Evolutionary conservation across 2,888 invertebrate species (phyloP).

Genomic region (Morpho deidamia): DNA sequence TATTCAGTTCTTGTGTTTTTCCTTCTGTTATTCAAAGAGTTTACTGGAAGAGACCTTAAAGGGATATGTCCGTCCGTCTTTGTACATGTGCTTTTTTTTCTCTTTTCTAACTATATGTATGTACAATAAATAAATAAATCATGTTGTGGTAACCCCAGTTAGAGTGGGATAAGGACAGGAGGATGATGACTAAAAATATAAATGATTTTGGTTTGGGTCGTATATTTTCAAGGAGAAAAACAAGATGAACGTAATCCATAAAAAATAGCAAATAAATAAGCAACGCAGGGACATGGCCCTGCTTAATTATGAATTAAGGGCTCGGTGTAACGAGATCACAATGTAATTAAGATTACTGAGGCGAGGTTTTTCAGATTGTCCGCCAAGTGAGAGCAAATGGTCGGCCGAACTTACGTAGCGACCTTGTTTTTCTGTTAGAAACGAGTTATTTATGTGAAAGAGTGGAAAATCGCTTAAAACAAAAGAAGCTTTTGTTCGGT

Average conservation of each 20-base stretch:
- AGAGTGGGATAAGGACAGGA: no score
- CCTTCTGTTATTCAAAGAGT: no score
- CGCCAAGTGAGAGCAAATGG: conserved; percentile 61
- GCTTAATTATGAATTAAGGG: conserved; percentile 76
- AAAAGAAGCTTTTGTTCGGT: conserved; percentile 1
- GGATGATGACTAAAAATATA: no score
- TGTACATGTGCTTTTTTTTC: no score
- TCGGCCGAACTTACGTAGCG: conserved; percentile 46
- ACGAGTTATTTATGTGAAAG: conserved; percentile 15
- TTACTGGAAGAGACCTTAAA: no score
- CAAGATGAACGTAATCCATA: conserved; percentile 61
- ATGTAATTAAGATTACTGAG: conserved; percentile 77
- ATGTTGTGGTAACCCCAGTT: no score
- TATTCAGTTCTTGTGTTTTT: no score
- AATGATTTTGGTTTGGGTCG: conserved; percentile 36
- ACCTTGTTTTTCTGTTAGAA: conserved; percentile 27
- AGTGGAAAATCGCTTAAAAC: conserved; percentile 2
- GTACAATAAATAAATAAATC: no score
- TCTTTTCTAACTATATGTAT: no score
- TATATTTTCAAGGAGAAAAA: conserved; percentile 58
- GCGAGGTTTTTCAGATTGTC: conserved; percentile 58
- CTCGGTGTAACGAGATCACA: conserved; percentile 73
- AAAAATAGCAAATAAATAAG: conserved; percentile 71
- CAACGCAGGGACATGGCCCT: conserved; percentile 64
- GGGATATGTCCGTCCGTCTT: no score